Percentiles rank a stretch among this genome's conserved stretches.
Evolutionary conservation across 2,888 invertebrate species (phyloP).

Genomic region (Pterobdella sp.): DNA sequence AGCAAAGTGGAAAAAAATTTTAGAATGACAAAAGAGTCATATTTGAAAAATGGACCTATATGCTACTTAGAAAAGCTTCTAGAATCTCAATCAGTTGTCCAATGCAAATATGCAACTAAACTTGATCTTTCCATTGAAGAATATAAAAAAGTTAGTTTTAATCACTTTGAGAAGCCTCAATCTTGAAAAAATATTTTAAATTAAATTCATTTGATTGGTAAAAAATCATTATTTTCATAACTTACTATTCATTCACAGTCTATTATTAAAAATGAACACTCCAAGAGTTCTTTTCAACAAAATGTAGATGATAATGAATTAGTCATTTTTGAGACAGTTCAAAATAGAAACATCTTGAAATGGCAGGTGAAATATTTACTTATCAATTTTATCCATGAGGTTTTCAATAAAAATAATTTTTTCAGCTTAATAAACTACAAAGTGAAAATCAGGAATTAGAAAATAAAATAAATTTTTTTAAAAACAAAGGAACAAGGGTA

Average conservation of each 20-base stretch:
- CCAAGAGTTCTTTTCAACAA: too few relatives aligned
- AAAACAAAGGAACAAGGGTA: neutral
- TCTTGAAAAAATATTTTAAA: neutral
- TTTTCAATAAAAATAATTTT: neutral
- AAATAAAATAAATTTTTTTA: neutral
- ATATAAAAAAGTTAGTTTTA: neutral
- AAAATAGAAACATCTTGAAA: too few relatives aligned
- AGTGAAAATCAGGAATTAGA: neutral
- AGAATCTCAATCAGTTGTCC: neutral
- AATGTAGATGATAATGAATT: too few relatives aligned
- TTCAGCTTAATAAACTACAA: neutral
- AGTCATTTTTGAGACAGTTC: too few relatives aligned
- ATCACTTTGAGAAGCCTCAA: neutral
- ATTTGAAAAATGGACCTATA: neutral
- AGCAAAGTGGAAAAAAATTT: neutral
- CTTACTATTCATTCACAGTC: too few relatives aligned
- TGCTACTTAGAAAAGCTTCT: conserved; percentile 6
- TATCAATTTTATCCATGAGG: neutral
- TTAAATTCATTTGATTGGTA: too few relatives aligned
- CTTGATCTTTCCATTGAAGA: neutral
- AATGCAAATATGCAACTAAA: neutral
- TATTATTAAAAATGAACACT: too few relatives aligned
- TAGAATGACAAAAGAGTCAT: neutral
- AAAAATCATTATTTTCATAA: too few relatives aligned
- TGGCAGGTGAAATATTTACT: neutral